Evolutionary conservation across 2,113 vertebrate species (phyloP), one percentile per base, ranked within the genome.

Genomic region (Malurus elegans): DNA sequence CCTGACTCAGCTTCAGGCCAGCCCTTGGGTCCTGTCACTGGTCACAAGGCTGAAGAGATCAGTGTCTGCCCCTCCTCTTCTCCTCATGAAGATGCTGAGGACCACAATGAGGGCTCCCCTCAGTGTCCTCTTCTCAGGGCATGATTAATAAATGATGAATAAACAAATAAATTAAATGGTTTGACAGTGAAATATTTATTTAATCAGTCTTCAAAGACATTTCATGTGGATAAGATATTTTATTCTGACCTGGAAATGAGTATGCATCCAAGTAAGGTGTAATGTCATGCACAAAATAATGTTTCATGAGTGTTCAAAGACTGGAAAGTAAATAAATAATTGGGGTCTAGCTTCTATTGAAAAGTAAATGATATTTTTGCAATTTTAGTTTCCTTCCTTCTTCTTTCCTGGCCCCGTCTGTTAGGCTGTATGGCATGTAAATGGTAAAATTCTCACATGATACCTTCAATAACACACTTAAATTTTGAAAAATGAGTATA

Each of bases 401-500:
- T n/a, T 80, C 8, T 69, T 3, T 4, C 6, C 2, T 9, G 28
- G 3, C 4, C n/a, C 21, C 6, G 5, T 65, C 58, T 85, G 26
- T 84, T 84, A 74, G 20, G 11, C 38, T 76, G 9, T 66, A 60
- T 80, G 86, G 38, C 38, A 47, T 56, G 54, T 66, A 88, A 93
- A 94, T 71, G 13, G 9, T 70, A 62, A 70, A 47, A 47, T 86
- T 90, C 88, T 94, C 90, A 82, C 45, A 42, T 83, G 78, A 70
- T 85, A 48, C 12, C 29, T 60, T 83, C 50, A 76, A 32, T 62
- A 93, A 69, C 66, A 26, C 10, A 32, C 56, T 82, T 79, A 56
- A 54, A 82, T 94, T 88, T 88, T 86, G 82, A 96, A 86, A 88
- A 86, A 95, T 70, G 16, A 31, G 19, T 88, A 2, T 66, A 34